These are phyloP conservation scores for Aphelocoma californica DNA, from an alignment of 2,797 vertebrate genomes.

Conservation along the genomic window DNA sequence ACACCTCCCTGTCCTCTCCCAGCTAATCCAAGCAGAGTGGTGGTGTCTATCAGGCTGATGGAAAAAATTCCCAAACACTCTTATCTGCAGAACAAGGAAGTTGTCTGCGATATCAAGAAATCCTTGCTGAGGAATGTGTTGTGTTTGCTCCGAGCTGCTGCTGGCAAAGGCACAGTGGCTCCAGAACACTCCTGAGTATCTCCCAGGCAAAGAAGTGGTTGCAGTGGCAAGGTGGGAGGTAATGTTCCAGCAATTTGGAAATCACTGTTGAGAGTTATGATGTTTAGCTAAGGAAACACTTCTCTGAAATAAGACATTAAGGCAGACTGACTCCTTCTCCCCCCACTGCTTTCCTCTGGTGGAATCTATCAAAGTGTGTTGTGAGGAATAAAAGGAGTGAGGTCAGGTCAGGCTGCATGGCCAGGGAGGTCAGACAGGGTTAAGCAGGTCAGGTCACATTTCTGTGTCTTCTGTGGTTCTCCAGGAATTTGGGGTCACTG, in stretches of 20 bases:
- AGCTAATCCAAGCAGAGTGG: background rate
- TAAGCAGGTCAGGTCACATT: constrained; percentile 65
- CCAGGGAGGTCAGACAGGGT: constrained; percentile 65
- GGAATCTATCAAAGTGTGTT: constrained; percentile 33
- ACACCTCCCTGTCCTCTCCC: background rate
- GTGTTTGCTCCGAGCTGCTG: background rate
- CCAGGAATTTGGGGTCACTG: constrained; percentile 52
- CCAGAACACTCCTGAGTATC: background rate
- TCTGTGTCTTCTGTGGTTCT: constrained; percentile 64
- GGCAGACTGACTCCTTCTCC: background rate
- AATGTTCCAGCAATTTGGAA: constrained; percentile 51
- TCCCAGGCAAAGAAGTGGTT: background rate
- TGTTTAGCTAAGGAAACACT: constrained; percentile 46
- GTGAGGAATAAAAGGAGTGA: constrained; percentile 43
- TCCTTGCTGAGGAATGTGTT: background rate
- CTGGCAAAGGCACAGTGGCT: background rate
- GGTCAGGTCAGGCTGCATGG: constrained; percentile 17
- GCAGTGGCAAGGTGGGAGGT: constrained; percentile 23
- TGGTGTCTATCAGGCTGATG: background rate
- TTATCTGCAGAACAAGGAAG: background rate
- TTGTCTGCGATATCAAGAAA: background rate
- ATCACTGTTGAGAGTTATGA: constrained; percentile 7
- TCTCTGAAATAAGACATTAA: constrained; percentile 41
- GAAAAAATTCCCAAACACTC: background rate
- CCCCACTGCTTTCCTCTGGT: constrained; percentile 23